Evolutionary conservation across 1,140 invertebrate genomes (phyloP).

Genomic region (Mercenaria mercenaria): DNA sequence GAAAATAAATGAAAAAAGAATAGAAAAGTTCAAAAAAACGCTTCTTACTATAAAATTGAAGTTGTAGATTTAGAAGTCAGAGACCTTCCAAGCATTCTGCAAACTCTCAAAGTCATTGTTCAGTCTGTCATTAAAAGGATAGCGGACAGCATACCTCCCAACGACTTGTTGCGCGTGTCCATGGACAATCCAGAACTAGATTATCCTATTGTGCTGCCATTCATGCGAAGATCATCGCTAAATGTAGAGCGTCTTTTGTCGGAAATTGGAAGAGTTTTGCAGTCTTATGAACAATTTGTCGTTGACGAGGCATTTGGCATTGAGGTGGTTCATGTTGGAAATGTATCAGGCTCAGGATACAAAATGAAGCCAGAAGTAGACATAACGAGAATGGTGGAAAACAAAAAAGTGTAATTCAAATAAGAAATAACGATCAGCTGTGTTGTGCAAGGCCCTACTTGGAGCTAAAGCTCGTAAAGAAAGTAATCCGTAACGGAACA

Average conservation of each 20-base stretch:
- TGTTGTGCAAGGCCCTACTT: slow-evolving; percentile 3
- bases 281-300: too few species aligned
- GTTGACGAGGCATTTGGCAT: slow-evolving; percentile 31
- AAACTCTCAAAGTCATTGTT: background rate
- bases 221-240: background rate
- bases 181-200: slow-evolving; percentile 44
- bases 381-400: too few species aligned
- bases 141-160: background rate
- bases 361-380: slow-evolving; percentile 14
- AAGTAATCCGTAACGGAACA: slow-evolving; percentile 7
- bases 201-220: too few species aligned
- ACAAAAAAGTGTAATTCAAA: slow-evolving; percentile 15
- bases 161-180: background rate
- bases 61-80: slow-evolving; percentile 13
- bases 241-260: slow-evolving; percentile 11
- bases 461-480: background rate
- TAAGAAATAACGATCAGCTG: slow-evolving; percentile 16
- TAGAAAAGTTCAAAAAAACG: background rate
- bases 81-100: slow-evolving; percentile 17
- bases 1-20: slow-evolving; percentile 16
- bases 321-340: slow-evolving; percentile 12
- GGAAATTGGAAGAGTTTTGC: slow-evolving; percentile 23
- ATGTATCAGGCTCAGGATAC: background rate
- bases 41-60: slow-evolving; percentile 1
- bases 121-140: background rate